These are phyloP conservation scores for Notiomystis cincta DNA, from an alignment of 2,113 vertebrate species.

Conservation along the genomic window DNA sequence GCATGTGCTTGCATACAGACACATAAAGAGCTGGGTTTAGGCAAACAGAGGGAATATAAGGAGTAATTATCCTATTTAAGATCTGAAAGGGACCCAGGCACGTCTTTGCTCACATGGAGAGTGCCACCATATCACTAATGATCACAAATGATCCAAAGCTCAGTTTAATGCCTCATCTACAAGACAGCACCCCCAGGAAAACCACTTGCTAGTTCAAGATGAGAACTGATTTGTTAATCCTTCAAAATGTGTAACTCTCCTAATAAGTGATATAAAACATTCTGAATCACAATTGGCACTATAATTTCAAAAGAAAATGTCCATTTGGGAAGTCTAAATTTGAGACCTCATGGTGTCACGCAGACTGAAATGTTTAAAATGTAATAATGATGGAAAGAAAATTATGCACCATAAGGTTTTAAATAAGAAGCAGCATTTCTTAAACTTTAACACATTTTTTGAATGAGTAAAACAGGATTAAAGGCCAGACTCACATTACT, in stretches of 20 bases:
- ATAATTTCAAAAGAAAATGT: neutral
- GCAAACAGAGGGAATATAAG: neutral
- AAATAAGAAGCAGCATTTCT: slow-evolving; percentile 10
- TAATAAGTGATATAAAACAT: neutral
- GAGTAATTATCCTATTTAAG: neutral
- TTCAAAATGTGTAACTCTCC: neutral
- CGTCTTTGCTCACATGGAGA: neutral
- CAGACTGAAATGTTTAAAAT: slow-evolving; percentile 15
- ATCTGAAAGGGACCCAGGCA: neutral
- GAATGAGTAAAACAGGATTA: slow-evolving; percentile 24
- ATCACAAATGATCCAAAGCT: neutral
- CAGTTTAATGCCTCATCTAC: neutral
- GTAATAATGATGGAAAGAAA: slow-evolving; percentile 38
- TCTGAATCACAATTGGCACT: slow-evolving; percentile 14
- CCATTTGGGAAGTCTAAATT: slow-evolving; percentile 22
- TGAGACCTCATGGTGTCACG: slow-evolving; percentile 6
- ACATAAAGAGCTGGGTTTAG: neutral
- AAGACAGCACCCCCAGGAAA: neutral
- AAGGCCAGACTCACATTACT: slow-evolving; percentile 82
- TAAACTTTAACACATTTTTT: slow-evolving; percentile 35
- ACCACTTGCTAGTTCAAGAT: neutral
- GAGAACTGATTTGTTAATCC: slow-evolving; percentile 17
- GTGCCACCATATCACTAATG: rapidly evolving
- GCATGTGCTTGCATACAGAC: neutral
- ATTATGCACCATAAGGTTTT: neutral